A percentile compares a stretch with the other conserved stretches of the same genome.
phyloP scores from a whole-genome alignment of 2,797 vertebrate species.

The Salarias fasciatus region DNA sequence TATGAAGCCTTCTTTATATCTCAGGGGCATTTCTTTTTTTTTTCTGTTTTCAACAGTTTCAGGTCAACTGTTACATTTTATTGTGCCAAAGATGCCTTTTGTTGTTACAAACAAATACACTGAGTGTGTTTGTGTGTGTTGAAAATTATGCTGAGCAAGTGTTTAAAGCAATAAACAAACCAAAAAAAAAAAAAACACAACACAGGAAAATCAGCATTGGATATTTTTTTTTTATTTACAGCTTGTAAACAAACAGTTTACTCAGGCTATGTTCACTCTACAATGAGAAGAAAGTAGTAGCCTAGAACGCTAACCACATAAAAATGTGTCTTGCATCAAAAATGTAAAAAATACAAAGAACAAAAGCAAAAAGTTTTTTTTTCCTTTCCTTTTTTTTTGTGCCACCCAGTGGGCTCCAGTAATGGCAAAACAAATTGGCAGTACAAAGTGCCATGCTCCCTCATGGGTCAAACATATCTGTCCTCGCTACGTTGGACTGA shows the following conservation, averaged over 20 bases:
- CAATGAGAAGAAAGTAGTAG: constrained; percentile 45
- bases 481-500: constrained; percentile 36
- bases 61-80: not conserved
- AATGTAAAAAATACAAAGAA: constrained; percentile 59
- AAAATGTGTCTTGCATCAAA: constrained; percentile 57
- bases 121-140: not conserved
- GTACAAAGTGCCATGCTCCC: constrained; percentile 48
- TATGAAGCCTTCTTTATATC: too few relatives aligned
- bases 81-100: constrained; percentile 25
- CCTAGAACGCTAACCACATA: constrained; percentile 42
- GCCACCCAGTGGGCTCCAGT: constrained; percentile 59
- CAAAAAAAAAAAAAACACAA: constrained; percentile 36
- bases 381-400: too few relatives aligned
- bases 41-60: too few relatives aligned
- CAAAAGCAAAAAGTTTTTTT: constrained; percentile 31
- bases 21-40: too few relatives aligned
- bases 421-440: constrained; percentile 52
- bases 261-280: constrained; percentile 58
- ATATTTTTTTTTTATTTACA: constrained; percentile 82
- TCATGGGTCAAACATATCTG: constrained; percentile 37
- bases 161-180: constrained; percentile 16
- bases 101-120: too few relatives aligned
- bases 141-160: constrained; percentile 11
- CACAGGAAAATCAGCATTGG: constrained; percentile 44
- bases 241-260: constrained; percentile 69